Percentiles rank a stretch among this genome's conserved stretches.
Conservation (phyloP, 2,113 vertebrate species). For the Actenoides lindsayi region DNA sequence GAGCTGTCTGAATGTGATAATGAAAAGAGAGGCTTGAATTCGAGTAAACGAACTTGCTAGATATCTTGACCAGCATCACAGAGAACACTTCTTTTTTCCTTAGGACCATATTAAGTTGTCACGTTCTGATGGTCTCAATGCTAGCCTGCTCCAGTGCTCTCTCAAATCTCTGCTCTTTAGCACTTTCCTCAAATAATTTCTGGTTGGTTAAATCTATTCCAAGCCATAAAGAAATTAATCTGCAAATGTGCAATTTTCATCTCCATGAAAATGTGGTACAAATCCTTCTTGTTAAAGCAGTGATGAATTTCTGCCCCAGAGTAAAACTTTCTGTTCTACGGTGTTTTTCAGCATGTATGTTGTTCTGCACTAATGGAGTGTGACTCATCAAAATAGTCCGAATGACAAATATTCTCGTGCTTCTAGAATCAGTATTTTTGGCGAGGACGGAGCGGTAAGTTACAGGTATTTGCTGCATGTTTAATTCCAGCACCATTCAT, state of each 20-base stretch:
- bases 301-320: not conserved
- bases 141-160: not conserved
- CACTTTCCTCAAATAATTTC: not conserved
- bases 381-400: not conserved
- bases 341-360: not conserved
- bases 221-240: not conserved
- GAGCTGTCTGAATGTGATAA: not conserved
- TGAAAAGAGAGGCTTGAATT: not conserved
- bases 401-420: not conserved
- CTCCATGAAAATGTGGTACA: not conserved
- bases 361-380: not conserved
- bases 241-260: not conserved
- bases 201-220: not conserved
- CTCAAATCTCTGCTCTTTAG: not conserved
- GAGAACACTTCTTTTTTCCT: not conserved
- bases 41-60: not conserved
- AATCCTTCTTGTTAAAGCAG: not conserved
- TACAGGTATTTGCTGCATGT: not conserved
- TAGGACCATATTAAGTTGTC: not conserved
- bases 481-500: not conserved
- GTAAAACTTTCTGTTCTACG: not conserved
- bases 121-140: not conserved
- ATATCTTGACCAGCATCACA: not conserved
- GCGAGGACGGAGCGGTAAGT: not conserved
- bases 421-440: not conserved